These are phyloP conservation scores for Hemicrepidius hirtus DNA, from an alignment of 2,888 invertebrate species.

Conservation along the genomic window DNA sequence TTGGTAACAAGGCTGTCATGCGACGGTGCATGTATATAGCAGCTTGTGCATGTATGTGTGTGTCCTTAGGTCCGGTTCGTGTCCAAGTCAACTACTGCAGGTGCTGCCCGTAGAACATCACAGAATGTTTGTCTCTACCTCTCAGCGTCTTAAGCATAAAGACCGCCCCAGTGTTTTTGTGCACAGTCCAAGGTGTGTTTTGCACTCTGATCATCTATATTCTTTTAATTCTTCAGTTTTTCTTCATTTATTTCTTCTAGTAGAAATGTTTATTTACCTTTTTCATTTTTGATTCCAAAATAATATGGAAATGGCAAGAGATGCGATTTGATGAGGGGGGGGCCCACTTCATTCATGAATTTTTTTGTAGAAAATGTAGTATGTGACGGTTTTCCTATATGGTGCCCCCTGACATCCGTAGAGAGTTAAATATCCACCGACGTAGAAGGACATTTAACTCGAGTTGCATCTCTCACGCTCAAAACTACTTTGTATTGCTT, in stretches of 20 bases:
- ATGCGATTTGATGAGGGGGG: too few relatives aligned
- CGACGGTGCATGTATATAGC: constrained; percentile 44
- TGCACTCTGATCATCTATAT: constrained; percentile 46
- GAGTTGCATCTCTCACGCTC: too few relatives aligned
- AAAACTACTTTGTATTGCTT: background rate
- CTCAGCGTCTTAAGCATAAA: constrained; percentile 80
- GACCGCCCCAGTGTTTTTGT: constrained; percentile 75
- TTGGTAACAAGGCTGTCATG: constrained; percentile 26
- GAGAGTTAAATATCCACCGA: too few relatives aligned
- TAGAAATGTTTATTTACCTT: background rate
- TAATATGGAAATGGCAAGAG: too few relatives aligned
- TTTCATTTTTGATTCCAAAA: too few relatives aligned
- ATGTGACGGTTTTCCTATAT: too few relatives aligned
- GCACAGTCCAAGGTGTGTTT: constrained; percentile 72
- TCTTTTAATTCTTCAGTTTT: constrained; percentile 23
- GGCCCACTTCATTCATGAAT: too few relatives aligned
- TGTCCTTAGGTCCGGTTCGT: constrained; percentile 88
- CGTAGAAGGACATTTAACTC: too few relatives aligned
- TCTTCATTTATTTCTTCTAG: background rate
- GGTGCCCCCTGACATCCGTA: too few relatives aligned
- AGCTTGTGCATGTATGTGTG: constrained; percentile 56
- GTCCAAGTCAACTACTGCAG: constrained; percentile 91
- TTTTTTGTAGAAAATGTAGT: too few relatives aligned
- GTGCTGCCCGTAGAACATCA: constrained; percentile 77
- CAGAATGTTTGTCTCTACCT: constrained; percentile 72